Base-by-base conservation (phyloP, 2,113 vertebrate genomes). In the Nycticorax nycticorax region DNA sequence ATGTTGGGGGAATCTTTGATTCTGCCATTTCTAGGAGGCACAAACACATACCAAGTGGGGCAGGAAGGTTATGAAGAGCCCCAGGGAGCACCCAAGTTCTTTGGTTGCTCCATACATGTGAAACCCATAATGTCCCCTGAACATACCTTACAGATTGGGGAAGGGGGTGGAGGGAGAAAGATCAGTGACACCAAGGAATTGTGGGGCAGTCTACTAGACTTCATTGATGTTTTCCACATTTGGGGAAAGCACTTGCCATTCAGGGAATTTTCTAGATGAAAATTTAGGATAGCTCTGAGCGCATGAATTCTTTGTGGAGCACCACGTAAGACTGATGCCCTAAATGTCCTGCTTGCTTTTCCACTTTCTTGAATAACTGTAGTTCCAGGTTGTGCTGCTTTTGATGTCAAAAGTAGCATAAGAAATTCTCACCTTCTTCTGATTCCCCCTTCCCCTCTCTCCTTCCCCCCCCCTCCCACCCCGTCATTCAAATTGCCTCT, bases 401-500 rank as follows among this genome's bases (percentile, higher is more conserved):
- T 69, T 33, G 19, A 30, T 69, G 32, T 27, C 35, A 83, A 33
- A 87, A 59, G 24, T 28, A 56, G 6, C 18, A 27, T 23, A 50
- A 83, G 43, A 84, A 69, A 24, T 74, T 47, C 12, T 77, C 26
- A 24, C 7, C 21, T 53, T 56, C 56, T 92, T 14, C 23, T 78
- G 32, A 33, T 59, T 59, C 23, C 5, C 5, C 8, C 39, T 41
- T 12, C 39, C 39, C 4, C 39, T 41, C 39, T 41, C 39, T 13
- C 8, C 37, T 37, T 37, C 39, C 39, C 39, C 12, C 39, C 39
- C 39, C 39, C 8, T 12, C 39, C 12, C 4, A 9, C 39, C 15
- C 1, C 0, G 0, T 23, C 26, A 71, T 45, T 69, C 41, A 59
- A 21, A 24, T 8, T 62, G 16, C 10, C 22, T 39, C 21, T 57